phyloP scores from a whole-genome alignment of 2,797 vertebrate genomes.

The Molossus alvarezi region DNA sequence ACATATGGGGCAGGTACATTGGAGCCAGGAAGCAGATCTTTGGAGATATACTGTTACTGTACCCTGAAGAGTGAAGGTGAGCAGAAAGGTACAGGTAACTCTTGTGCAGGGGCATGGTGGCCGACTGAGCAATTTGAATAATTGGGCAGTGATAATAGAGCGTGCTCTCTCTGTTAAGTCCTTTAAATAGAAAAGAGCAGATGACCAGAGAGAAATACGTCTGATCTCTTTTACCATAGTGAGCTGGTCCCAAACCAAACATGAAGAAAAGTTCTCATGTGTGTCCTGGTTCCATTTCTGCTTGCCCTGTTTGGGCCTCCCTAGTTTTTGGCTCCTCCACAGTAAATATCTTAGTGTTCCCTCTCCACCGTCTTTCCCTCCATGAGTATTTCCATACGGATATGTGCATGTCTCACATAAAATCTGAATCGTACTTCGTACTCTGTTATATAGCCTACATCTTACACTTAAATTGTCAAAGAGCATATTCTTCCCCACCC shows the following conservation, averaged over 20 bases:
- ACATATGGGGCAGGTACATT: background rate
- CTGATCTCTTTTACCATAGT: background rate
- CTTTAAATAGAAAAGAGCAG: slow-evolving; percentile 20
- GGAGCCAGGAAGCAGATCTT: background rate
- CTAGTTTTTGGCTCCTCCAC: background rate
- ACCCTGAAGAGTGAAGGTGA: background rate
- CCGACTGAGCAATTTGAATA: background rate
- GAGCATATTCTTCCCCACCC: background rate
- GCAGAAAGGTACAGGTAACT: background rate
- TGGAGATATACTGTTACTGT: background rate
- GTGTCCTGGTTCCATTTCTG: background rate
- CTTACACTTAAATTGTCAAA: background rate
- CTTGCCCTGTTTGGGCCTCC: background rate
- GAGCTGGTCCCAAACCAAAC: background rate
- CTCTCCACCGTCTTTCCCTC: background rate
- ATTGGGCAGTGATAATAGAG: background rate
- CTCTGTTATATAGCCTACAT: background rate
- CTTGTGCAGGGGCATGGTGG: background rate
- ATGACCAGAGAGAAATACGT: background rate
- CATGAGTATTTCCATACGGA: background rate
- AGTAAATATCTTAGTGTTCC: background rate
- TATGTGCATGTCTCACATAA: background rate
- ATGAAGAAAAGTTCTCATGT: background rate
- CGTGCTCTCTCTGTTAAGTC: background rate
- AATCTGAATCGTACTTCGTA: background rate